phyloP scores from a whole-genome alignment of 53 echinoderm and acorn worm genomes.

The Echinarachnius parma region DNA sequence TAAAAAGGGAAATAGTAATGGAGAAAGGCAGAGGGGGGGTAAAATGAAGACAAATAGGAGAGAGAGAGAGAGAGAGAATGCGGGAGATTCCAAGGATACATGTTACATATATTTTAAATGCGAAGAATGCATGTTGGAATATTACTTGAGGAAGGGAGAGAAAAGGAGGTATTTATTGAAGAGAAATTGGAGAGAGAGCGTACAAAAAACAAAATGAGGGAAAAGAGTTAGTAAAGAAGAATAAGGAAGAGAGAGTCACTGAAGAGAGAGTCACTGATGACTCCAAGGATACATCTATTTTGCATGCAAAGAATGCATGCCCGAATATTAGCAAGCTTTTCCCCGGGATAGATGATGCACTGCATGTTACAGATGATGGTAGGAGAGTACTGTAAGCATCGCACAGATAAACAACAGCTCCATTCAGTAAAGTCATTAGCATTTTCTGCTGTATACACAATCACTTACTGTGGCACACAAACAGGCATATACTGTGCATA shows the following conservation, averaged over 20 bases:
- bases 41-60: not conserved
- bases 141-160: not conserved
- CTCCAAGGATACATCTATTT: conserved; percentile 1
- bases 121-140: too few species aligned
- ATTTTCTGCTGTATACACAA: conserved; percentile 32
- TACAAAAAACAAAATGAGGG: not conserved
- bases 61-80: not conserved
- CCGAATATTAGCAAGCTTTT: conserved; percentile 8
- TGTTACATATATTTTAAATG: too few species aligned
- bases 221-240: not conserved
- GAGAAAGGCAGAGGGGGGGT: not conserved
- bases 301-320: conserved; percentile 12
- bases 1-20: not conserved
- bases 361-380: conserved; percentile 16
- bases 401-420: conserved; percentile 28
- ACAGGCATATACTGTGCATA: not conserved
- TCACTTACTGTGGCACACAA: not conserved
- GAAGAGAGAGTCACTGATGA: not conserved
- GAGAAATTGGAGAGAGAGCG: not conserved
- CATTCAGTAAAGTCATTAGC: conserved; percentile 42
- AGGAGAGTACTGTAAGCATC: too few species aligned
- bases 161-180: too few species aligned
- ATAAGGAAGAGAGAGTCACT: not conserved
- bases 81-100: too few species aligned
- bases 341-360: conserved; percentile 13